Conservation (phyloP, 1,140 invertebrate species). For the Hestina assimilis region DNA sequence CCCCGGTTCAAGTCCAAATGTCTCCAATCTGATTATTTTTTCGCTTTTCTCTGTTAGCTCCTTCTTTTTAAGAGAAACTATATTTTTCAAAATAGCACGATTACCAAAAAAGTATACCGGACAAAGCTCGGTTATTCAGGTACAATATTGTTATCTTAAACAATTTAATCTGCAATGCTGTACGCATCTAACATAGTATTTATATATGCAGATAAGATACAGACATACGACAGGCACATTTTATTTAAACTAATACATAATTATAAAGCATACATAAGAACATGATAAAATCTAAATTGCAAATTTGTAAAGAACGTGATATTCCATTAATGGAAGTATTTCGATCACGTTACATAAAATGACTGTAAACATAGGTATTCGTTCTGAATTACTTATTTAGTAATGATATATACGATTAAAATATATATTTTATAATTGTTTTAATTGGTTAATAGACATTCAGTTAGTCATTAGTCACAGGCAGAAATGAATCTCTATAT, state of each 20-base stretch:
- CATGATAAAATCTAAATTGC: conserved; percentile 27
- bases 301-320: conserved; percentile 11
- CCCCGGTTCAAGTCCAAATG: no score
- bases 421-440: no score
- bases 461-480: no score
- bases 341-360: conserved; percentile 14
- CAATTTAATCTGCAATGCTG: neutral
- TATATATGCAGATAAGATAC: conserved; percentile 5
- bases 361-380: neutral
- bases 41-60: no score
- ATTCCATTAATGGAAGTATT: conserved; percentile 16
- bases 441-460: no score
- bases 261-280: no score
- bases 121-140: no score
- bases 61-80: no score
- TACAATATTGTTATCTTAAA: neutral
- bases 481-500: no score
- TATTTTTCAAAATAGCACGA: no score
- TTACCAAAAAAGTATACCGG: no score
- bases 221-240: neutral
- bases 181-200: neutral
- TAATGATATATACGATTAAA: neutral
- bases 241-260: conserved; percentile 6
- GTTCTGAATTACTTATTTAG: neutral
- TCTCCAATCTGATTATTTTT: no score